Conservation (phyloP, 2,797 vertebrate species). For the Neopelma chrysocephalum region DNA sequence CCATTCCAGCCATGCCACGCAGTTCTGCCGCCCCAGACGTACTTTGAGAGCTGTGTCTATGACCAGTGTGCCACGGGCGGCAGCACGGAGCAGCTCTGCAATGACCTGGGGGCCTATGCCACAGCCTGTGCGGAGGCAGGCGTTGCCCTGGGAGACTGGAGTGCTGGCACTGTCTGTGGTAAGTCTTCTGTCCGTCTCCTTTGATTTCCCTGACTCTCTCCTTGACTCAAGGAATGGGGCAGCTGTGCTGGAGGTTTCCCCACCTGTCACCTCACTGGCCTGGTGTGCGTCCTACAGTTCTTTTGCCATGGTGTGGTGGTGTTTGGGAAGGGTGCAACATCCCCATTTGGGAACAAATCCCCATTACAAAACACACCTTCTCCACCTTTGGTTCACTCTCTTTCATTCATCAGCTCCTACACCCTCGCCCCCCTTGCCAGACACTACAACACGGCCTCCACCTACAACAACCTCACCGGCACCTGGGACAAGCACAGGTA, state of each 20-base stretch:
- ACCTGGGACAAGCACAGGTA: not conserved
- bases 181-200: not conserved
- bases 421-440: not conserved
- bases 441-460: not conserved
- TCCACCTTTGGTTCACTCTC: not conserved
- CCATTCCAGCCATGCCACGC: slow-evolving; percentile 72
- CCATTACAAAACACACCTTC: not conserved
- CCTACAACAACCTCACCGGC: not conserved
- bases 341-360: too few relatives aligned
- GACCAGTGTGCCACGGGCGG: slow-evolving; percentile 84
- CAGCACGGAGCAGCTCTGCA: slow-evolving; percentile 80
- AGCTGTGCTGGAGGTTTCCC: too few relatives aligned
- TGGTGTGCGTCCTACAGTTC: not conserved
- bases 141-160: slow-evolving; percentile 77
- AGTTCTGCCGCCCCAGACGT: slow-evolving; percentile 69
- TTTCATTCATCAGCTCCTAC: not conserved
- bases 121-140: slow-evolving; percentile 80
- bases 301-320: not conserved
- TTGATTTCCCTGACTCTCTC: not conserved
- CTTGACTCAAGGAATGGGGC: not conserved
- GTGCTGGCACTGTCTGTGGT: slow-evolving; percentile 79
- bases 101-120: slow-evolving; percentile 82
- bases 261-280: accelerated
- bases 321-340: not conserved
- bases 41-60: slow-evolving; percentile 85